Base-by-base conservation (phyloP, 2,113 vertebrate genomes). In the Microtus pennsylvanicus region DNA sequence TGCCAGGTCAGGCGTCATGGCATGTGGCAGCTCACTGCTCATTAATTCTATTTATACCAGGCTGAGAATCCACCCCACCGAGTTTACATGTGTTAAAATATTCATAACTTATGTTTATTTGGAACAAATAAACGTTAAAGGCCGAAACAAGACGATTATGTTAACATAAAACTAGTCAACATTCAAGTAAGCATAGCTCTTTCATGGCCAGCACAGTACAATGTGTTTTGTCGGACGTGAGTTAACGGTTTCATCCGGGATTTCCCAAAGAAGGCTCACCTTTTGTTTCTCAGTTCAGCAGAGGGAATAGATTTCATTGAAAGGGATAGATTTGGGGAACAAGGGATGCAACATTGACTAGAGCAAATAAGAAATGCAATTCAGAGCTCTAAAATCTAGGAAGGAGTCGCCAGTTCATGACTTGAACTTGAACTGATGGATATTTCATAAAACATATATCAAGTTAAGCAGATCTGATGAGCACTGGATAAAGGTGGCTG, bases 1-100 rank as follows among this genome's bases (percentile, higher is more conserved):
- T 98, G 97, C 98, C 96, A 97, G 96, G 97, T 98, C 99, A 98
- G 98, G 98, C 98, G 98, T 99, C 98, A 98, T 98, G 99, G 99
- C 98, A 99, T 99, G 99, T 99, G 99, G 99, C 98, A 98, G 98
- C 98, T 99, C 99, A 99, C 99, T 99, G 99, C 99, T 99, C 99
- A 99, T 99, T 99, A 99, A 99, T 99, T 99, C 99, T 99, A 99
- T 99, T 99, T 99, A 99, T 99, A 99, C 99, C 99, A 98, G 98
- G 98, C 99, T 99, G 99, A 99, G 99, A 99, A 99, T 98, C 99
- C 99, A 99, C 99, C 99, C 99, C 99, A 98, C 99, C 99, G 99
- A 99, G 99, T 99, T 99, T 99, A 99, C 99, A 99, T 99, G 99
- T 99, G 99, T 99, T 99, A 99, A 99, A 99, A 99, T 99, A 99